Percentiles rank a stretch among this genome's conserved stretches.
Evolutionary conservation across 2,888 invertebrate species (phyloP).

Genomic region (Limnephilus auricula): DNA sequence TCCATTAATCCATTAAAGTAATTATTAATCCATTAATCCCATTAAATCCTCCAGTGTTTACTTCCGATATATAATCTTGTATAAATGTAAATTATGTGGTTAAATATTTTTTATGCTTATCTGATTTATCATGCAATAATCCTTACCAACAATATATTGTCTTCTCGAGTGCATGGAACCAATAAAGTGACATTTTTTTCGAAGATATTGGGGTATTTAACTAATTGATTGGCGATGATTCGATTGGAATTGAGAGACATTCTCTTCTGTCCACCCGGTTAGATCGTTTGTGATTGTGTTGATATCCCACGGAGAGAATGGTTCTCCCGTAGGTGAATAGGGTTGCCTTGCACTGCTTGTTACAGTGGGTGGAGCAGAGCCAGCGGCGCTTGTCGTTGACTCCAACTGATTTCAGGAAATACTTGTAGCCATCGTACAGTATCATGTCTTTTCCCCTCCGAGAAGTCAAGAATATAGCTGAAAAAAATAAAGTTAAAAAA

Average conservation of each 20-base stretch:
- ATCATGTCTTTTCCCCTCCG: slow-evolving; percentile 38
- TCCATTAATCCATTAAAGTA: too few relatives aligned
- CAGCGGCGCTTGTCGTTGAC: background rate
- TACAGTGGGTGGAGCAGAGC: slow-evolving; percentile 52
- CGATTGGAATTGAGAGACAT: background rate
- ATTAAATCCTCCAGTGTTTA: too few relatives aligned
- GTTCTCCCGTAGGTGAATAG: slow-evolving; percentile 69
- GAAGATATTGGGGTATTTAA: too few relatives aligned
- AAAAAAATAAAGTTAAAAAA: too few relatives aligned
- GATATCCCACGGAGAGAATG: background rate
- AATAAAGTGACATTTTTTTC: too few relatives aligned
- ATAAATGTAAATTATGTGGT: too few relatives aligned
- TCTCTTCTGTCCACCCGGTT: background rate
- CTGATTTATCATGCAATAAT: too few relatives aligned
- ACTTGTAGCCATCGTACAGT: background rate
- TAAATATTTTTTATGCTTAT: too few relatives aligned
- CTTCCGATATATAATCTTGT: too few relatives aligned
- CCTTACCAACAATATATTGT: too few relatives aligned
- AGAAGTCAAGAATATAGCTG: slow-evolving; percentile 15
- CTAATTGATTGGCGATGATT: background rate
- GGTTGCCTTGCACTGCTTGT: slow-evolving; percentile 70
- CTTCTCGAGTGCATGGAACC: too few relatives aligned
- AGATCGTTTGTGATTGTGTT: background rate
- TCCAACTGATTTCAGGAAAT: slow-evolving; percentile 2
- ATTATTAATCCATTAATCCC: too few relatives aligned